Conservation (phyloP, 2,113 vertebrate genomes). For the Mastomys coucha region DNA sequence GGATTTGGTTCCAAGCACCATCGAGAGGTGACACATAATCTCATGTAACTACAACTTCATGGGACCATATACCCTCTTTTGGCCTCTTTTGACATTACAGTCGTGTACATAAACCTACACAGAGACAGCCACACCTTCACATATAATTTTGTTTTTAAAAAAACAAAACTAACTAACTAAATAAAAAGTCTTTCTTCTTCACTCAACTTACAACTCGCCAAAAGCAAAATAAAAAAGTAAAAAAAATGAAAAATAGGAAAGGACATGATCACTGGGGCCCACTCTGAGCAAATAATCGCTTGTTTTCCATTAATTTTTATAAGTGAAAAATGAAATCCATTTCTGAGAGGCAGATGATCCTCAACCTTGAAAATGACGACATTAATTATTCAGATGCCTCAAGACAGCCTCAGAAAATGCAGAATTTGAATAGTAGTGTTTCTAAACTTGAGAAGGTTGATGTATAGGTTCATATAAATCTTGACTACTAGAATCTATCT, state of each 20-base stretch:
- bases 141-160: background rate
- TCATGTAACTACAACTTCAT: background rate
- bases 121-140: background rate
- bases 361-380: background rate
- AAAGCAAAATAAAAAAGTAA: too few relatives aligned
- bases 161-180: background rate
- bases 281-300: background rate
- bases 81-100: background rate
- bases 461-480: background rate
- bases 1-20: background rate
- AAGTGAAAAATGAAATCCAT: slow-evolving; percentile 4
- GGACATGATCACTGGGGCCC: background rate
- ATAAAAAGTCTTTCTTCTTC: background rate
- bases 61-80: background rate
- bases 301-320: slow-evolving; percentile 8
- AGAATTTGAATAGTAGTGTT: background rate
- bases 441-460: background rate
- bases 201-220: background rate
- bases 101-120: background rate
- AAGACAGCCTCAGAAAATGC: background rate
- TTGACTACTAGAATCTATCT: background rate
- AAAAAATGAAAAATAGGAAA: background rate
- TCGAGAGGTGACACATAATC: background rate
- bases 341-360: background rate
- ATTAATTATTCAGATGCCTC: slow-evolving; percentile 1